Evolutionary conservation across 2,113 vertebrate genomes (phyloP).

Genomic region (Origma solitaria): DNA sequence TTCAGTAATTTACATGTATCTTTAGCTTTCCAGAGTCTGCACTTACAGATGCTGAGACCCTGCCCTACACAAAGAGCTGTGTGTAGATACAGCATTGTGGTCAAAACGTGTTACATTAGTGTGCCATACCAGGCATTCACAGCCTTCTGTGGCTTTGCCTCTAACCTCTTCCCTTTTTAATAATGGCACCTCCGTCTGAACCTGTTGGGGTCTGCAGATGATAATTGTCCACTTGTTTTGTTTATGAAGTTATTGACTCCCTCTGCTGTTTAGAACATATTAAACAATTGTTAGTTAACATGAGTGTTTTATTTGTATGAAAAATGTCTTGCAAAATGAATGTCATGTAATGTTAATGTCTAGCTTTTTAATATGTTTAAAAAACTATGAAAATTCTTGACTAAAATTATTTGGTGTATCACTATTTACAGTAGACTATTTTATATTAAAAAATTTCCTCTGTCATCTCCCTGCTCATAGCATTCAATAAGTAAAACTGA

Average conservation of each 20-base stretch:
- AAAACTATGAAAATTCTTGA: background rate
- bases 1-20: background rate
- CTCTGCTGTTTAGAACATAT: background rate
- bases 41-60: background rate
- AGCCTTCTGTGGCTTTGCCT: background rate
- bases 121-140: background rate
- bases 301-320: background rate
- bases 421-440: background rate
- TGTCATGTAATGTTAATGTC: background rate
- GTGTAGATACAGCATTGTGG: background rate
- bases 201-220: background rate
- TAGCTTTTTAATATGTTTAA: background rate
- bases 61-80: background rate
- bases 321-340: background rate
- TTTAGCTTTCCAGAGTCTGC: background rate
- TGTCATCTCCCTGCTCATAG: background rate
- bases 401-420: background rate
- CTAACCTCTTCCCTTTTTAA: background rate
- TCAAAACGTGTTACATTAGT: background rate
- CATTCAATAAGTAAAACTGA: background rate
- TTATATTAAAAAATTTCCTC: fast-evolving
- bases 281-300: background rate
- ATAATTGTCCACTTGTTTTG: background rate
- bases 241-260: background rate
- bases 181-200: background rate